Base-by-base conservation (phyloP, 2,888 invertebrate species). In the Campoplex nolae region DNA sequence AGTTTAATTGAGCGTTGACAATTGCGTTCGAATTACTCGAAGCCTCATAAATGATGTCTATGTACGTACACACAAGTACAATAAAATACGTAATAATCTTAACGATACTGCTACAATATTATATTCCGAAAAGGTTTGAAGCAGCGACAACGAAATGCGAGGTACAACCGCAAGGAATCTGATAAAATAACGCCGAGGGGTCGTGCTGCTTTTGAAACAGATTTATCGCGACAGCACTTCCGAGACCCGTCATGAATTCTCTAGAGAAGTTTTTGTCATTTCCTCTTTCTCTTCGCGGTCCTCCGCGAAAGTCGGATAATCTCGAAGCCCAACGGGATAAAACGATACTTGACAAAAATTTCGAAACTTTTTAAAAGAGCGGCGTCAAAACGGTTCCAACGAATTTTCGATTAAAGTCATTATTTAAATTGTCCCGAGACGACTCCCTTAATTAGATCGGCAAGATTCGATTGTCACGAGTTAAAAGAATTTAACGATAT, bases 1-100 rank as follows among this genome's bases (percentile, higher is more conserved):
- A 74, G 88, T 84, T 91, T 90, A 92, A 92, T 90, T 90, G 91
- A 90, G 88, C 91, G 89, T 78, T 84, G 85, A 89, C 83, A 90
- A 92, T 91, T 88, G 88, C 80, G 81, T 48, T 65, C 78, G 81
- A 87, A 91, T 90, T 90, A 89, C 84, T 86, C 88, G 73, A 56
- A 38, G 65, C 84, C 88, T 73, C 38, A 38, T 38, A 38, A 23
- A 23, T 23, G 23, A 23, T 23, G 23, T 23, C 23, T 45, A 9
- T 18, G 13, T 18, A 32, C 16, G n/a, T 65, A 0, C 6, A 45
- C 11, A 45, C 11, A 45, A 45, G 42, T 56, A 58, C 2, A 62
- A 67, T 67, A 38, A 51, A 38, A 54, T 8, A 45, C 62, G 38
- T 28, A 1, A 45, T 45, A 51, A 75, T 75, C 54, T 62, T 65